Conservation (phyloP, 2,888 invertebrate species). For the Bombylius discolor region DNA sequence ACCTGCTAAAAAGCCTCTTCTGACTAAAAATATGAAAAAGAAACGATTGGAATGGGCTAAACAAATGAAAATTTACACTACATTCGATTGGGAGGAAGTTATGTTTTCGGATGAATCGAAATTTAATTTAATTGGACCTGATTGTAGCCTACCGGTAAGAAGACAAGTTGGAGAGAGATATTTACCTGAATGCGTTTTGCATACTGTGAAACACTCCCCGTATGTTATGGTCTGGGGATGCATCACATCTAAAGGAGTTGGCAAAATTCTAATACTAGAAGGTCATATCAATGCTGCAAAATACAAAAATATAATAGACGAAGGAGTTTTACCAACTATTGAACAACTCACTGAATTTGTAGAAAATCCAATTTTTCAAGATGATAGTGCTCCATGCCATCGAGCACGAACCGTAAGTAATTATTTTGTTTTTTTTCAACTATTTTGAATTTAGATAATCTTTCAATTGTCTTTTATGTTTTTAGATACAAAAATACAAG, state of each 20-base stretch:
- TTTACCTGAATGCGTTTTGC: neutral
- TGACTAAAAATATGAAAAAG: neutral
- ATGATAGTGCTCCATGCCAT: neutral
- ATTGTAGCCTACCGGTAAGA: neutral
- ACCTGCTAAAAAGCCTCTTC: neutral
- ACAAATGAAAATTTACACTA: neutral
- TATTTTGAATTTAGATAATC: too few species aligned
- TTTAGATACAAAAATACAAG: too few species aligned
- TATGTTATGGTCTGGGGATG: slow-evolving; percentile 2
- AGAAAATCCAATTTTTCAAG: neutral
- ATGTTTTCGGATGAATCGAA: neutral
- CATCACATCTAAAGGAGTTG: neutral
- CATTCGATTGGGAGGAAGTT: neutral
- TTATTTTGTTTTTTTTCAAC: too few species aligned
- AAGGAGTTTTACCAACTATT: neutral
- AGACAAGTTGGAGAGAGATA: neutral
- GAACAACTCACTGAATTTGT: neutral
- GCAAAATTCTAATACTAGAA: neutral
- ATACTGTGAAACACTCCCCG: neutral
- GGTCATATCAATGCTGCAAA: too few species aligned
- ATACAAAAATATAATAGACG: too few species aligned
- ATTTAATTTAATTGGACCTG: neutral
- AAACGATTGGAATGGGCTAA: neutral
- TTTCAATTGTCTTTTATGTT: too few species aligned
- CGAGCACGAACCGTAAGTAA: neutral